Conservation (phyloP, 1,140 invertebrate species). For the Formica selysi region DNA sequence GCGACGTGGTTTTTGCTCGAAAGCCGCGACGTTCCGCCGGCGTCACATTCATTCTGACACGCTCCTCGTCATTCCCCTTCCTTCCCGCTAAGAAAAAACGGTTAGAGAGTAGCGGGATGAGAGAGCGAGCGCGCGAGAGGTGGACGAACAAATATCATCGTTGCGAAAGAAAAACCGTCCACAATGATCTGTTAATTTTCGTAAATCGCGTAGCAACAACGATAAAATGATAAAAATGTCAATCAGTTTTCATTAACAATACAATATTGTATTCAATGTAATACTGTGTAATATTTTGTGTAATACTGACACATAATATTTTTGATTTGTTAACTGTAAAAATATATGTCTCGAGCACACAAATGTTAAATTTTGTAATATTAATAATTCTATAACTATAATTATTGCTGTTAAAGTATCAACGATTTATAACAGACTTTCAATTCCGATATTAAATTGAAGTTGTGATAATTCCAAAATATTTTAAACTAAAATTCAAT, state of each 20-base stretch:
- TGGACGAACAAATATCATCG: constrained; percentile 48
- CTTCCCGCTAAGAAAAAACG: constrained; percentile 57
- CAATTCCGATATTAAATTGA: not conserved
- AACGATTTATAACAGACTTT: not conserved
- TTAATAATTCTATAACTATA: not conserved
- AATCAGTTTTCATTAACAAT: not conserved
- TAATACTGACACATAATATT: no score
- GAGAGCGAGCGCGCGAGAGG: not conserved
- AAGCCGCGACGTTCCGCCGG: constrained; percentile 78
- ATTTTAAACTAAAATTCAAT: constrained; percentile 3
- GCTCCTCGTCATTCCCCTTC: constrained; percentile 72
- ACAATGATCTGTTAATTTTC: constrained; percentile 26
- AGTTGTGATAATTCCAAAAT: not conserved
- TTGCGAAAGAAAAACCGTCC: constrained; percentile 30
- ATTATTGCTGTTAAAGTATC: not conserved
- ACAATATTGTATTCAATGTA: no score
- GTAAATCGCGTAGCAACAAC: not conserved
- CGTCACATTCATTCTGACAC: constrained; percentile 81
- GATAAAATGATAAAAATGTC: not conserved
- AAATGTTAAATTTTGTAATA: not conserved
- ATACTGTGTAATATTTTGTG: not conserved
- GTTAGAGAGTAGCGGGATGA: constrained; percentile 33
- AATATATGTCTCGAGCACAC: not conserved
- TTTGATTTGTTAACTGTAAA: not conserved
- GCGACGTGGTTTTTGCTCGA: constrained; percentile 78